Conservation (phyloP, 2,113 vertebrate genomes). For the Spea multiplicata region DNA sequence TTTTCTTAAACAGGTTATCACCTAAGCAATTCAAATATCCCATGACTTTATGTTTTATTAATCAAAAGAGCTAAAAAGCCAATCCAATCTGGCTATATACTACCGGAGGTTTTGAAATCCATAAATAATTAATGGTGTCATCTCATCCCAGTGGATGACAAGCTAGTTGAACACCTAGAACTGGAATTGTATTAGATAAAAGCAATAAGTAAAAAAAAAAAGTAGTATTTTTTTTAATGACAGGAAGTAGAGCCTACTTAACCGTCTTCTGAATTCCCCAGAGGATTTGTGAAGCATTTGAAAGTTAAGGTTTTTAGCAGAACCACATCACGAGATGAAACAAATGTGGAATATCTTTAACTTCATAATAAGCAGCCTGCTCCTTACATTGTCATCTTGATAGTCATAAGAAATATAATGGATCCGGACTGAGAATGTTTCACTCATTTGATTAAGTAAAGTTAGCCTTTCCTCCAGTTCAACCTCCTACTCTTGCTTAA, state of each 20-base stretch:
- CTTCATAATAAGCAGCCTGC: neutral
- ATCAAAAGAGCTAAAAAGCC: constrained; percentile 77
- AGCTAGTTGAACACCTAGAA: constrained; percentile 62
- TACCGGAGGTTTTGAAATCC: constrained; percentile 70
- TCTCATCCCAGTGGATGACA: constrained; percentile 67
- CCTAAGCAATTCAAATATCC: constrained; percentile 64
- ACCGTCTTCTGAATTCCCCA: constrained; percentile 42
- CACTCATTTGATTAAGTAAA: neutral
- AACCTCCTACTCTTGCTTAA: neutral
- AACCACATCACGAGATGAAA: constrained; percentile 54
- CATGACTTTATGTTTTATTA: constrained; percentile 68
- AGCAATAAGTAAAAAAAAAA: constrained; percentile 50
- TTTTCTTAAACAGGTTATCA: constrained; percentile 64
- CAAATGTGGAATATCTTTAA: constrained; percentile 11
- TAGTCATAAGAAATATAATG: neutral
- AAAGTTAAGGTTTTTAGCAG: constrained; percentile 55
- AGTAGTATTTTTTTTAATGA: constrained; percentile 65
- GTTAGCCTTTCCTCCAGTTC: neutral
- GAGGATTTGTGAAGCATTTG: constrained; percentile 52
- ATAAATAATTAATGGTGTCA: constrained; percentile 75
- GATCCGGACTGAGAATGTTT: neutral
- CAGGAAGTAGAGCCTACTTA: constrained; percentile 52
- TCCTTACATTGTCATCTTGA: neutral
- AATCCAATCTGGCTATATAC: constrained; percentile 73
- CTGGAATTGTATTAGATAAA: constrained; percentile 63